These are phyloP conservation scores for Agrotis clavis DNA, from an alignment of 2,888 invertebrate genomes.

Conservation along the genomic window DNA sequence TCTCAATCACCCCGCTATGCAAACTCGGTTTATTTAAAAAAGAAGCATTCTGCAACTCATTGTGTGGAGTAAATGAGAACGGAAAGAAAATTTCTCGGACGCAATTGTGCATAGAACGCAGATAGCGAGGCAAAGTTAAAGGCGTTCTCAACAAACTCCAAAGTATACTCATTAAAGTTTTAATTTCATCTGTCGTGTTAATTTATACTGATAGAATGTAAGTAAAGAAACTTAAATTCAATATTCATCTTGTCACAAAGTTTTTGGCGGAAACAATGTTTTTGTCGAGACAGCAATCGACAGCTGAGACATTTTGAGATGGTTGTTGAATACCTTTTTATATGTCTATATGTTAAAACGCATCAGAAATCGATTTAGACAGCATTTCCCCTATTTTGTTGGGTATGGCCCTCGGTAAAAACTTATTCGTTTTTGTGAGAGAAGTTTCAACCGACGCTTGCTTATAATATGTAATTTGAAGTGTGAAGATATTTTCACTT, in stretches of 20 bases:
- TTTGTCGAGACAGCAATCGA: conserved; percentile 20
- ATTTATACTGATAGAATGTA: conserved; percentile 57
- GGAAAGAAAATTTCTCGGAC: conserved; percentile 45
- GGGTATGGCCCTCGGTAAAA: not conserved
- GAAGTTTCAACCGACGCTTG: too few relatives aligned
- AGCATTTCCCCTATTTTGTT: conserved; percentile 6
- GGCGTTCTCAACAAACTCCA: conserved; percentile 38
- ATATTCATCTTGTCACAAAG: conserved; percentile 36
- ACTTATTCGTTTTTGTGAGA: conserved; percentile 3
- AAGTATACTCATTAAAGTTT: conserved; percentile 60
- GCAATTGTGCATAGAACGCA: conserved; percentile 50
- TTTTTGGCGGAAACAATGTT: conserved; percentile 33
- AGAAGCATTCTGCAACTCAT: conserved; percentile 42
- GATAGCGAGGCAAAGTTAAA: conserved; percentile 51
- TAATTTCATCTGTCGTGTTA: conserved; percentile 57
- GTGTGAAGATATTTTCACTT: not conserved
- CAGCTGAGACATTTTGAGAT: conserved; percentile 10
- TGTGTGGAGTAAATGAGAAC: conserved; percentile 47
- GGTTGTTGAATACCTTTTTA: conserved; percentile 9
- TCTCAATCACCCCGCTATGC: conserved; percentile 16
- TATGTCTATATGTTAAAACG: conserved; percentile 1
- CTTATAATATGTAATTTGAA: not conserved
- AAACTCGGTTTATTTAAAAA: conserved; percentile 54
- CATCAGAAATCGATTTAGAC: conserved; percentile 29
- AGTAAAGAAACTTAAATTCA: conserved; percentile 33